Evolutionary conservation across 2,888 invertebrate genomes (phyloP), one percentile per base, ranked within the genome.

Genomic region (Apoda limacodes): DNA sequence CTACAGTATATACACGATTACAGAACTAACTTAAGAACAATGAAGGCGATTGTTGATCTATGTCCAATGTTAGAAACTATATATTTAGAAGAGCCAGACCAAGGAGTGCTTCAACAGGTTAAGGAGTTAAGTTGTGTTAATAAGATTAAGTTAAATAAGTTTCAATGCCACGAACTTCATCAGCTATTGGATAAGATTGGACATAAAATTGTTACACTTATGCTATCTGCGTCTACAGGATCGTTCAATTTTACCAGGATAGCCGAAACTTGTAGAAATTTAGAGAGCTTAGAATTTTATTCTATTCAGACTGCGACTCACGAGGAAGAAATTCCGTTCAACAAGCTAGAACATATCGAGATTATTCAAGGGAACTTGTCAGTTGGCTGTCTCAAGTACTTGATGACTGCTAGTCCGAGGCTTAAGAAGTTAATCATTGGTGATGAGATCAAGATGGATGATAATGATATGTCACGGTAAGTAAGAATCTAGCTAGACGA

Each of bases 1-100:
- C 48, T 89, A 19, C 85, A 84, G 42, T 88, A 88, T 50, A 51
- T 88, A 12, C 88, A 88, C 46, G 88, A 89, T 45, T 84, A 84
- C 1, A 74, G 78, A 37, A 88, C 88, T 1, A 84, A 83, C 40
- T 50, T 69, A 45, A 76, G 85, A 32, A 83, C 81, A 2, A 80
- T 87, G 51, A 80, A 83, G 40, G 83, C 85, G 1, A 85, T 89
- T 15, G 56, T 83, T 3, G 75, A 80, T 21, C 55, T 85, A 1
- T 88, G 88, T 51, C 88, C 88, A 0, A 52, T 72, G 46, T 49
- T 88, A 44, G 86, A 88, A 46, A 86, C 85, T 5, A 71, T 88
- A 28, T 87, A 88, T 51, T 53, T 89, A 22, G 88, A 88, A 49
- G 81, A 83, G 10, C 86, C 87, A 1, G 83, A 83, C 11, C 55